phyloP scores from a whole-genome alignment of 2,797 vertebrate species.

The Anguilla anguilla region DNA sequence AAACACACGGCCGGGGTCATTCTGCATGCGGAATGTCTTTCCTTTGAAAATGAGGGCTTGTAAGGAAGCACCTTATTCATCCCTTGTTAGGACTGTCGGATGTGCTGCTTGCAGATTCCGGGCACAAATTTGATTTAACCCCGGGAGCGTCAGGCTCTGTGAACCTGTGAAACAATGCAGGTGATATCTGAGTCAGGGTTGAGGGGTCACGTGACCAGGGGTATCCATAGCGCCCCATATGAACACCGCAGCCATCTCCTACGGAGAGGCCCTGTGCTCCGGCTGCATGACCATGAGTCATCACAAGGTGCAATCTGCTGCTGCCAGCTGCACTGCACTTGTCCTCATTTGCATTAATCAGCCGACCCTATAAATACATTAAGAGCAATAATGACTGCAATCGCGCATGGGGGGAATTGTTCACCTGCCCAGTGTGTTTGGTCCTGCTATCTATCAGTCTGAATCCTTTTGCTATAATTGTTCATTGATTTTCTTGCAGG shows the following conservation, averaged over 20 bases:
- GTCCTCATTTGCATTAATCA: slow-evolving; percentile 70
- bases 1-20: not conserved
- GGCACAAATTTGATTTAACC: not conserved
- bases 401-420: slow-evolving; percentile 47
- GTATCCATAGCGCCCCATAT: not conserved
- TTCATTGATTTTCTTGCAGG: slow-evolving; percentile 31
- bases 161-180: not conserved
- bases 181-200: not conserved
- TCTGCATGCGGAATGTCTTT: not conserved
- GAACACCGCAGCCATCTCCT: slow-evolving; percentile 8
- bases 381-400: slow-evolving; percentile 56
- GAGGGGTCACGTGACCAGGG: not conserved
- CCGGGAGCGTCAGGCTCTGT: not conserved
- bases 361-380: slow-evolving; percentile 62
- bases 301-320: slow-evolving; percentile 28
- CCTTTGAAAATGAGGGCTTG: not conserved
- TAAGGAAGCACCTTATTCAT: not conserved
- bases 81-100: not conserved
- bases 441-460: slow-evolving; percentile 23
- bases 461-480: slow-evolving; percentile 26
- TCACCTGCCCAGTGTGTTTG: slow-evolving; percentile 41
- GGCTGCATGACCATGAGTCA: slow-evolving; percentile 42
- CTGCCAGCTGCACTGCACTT: slow-evolving; percentile 48
- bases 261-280: slow-evolving; percentile 12
- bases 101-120: not conserved